Percentiles rank a stretch among this genome's conserved stretches.
phyloP scores from a whole-genome alignment of 2,888 invertebrate genomes.

The Netelia virgata region DNA sequence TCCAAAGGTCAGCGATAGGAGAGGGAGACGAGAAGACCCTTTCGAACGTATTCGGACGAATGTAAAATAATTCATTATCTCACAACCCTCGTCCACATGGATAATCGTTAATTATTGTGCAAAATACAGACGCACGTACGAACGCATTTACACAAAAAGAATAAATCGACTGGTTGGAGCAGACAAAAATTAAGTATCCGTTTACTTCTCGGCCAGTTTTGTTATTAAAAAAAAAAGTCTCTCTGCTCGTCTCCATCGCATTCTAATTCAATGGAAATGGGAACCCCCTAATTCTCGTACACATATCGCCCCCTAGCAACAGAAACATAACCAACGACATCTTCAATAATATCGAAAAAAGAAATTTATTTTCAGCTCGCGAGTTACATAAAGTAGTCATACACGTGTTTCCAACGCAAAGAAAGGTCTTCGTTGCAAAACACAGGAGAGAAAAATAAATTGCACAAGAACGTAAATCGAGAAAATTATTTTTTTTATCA shows the following conservation, averaged over 20 bases:
- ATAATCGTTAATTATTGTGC: constrained; percentile 23
- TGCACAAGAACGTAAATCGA: background rate
- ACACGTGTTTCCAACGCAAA: background rate
- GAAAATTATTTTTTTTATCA: background rate
- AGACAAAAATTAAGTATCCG: no score
- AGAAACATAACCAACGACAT: no score
- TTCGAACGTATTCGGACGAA: constrained; percentile 16
- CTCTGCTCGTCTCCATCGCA: no score
- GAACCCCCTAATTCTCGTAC: no score
- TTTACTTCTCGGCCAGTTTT: no score
- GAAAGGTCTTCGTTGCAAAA: constrained; percentile 18
- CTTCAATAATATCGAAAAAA: no score
- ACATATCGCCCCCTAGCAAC: no score
- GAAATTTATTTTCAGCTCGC: background rate
- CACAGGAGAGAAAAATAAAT: background rate
- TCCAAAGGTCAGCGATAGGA: constrained; percentile 37
- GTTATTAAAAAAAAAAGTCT: no score
- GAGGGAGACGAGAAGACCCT: constrained; percentile 6
- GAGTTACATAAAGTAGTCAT: background rate
- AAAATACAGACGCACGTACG: background rate
- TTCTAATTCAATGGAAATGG: no score
- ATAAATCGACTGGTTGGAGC: no score
- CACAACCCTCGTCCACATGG: constrained; percentile 20
- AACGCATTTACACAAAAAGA: no score
- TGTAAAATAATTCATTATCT: constrained; percentile 38